Conservation (phyloP, 2,888 invertebrate species). For the Poecilobothrus nobilitatus region DNA sequence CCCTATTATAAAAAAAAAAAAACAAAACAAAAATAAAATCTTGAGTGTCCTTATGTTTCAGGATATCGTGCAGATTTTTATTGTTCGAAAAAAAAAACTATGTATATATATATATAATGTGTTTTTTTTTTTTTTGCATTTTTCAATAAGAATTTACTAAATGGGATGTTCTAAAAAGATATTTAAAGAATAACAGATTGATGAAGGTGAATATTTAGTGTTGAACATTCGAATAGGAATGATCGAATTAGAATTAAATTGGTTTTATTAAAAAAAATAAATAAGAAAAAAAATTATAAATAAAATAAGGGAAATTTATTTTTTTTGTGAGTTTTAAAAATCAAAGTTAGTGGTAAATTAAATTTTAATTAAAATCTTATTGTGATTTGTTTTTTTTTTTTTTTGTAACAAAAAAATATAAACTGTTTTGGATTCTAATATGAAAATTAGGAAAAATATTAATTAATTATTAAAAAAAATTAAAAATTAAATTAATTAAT, state of each 20-base stretch:
- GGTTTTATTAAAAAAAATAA: constrained; percentile 17
- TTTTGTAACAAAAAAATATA: too few species aligned
- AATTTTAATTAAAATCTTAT: too few species aligned
- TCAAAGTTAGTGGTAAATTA: too few species aligned
- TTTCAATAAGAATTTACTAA: background rate
- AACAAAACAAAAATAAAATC: background rate
- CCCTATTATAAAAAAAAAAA: background rate
- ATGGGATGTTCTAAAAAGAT: constrained; percentile 27
- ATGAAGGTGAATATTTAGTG: constrained; percentile 39
- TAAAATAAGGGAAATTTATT: too few species aligned
- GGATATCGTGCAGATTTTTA: constrained; percentile 6
- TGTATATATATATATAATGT: background rate
- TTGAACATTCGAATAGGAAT: constrained; percentile 33
- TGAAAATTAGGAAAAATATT: too few species aligned
- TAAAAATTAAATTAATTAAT: too few species aligned
- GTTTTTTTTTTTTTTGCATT: background rate
- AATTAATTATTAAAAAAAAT: too few species aligned
- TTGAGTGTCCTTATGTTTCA: background rate
- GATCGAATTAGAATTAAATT: constrained; percentile 11
- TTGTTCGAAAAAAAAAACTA: background rate
- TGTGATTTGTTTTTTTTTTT: too few species aligned
- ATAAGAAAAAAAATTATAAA: too few species aligned
- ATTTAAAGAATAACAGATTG: constrained; percentile 45
- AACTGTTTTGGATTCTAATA: too few species aligned
- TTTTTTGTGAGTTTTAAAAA: too few species aligned